phyloP scores from a whole-genome alignment of 2,113 vertebrate genomes.

The Pseudopodoces humilis region DNA sequence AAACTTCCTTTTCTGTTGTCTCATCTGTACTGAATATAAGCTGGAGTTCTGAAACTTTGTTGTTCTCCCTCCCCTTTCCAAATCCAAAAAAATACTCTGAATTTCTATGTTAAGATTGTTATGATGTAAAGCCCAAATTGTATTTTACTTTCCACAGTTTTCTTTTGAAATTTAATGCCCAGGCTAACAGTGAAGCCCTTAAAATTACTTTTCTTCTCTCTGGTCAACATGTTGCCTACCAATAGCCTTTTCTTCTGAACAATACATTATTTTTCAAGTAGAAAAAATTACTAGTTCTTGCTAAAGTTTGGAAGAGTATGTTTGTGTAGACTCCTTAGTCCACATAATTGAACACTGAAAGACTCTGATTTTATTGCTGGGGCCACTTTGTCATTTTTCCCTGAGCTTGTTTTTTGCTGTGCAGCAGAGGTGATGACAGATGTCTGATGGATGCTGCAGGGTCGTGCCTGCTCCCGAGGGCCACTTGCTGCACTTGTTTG shows the following conservation, averaged over 20 bases:
- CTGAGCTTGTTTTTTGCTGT: neutral
- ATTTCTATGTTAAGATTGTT: neutral
- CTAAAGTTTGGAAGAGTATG: neutral
- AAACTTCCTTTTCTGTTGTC: neutral
- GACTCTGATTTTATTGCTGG: neutral
- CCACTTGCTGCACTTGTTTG: neutral
- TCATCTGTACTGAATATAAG: neutral
- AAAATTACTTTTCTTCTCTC: neutral
- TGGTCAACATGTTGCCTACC: neutral
- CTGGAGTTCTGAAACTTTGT: neutral
- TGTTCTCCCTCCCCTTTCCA: neutral
- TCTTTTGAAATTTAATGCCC: neutral
- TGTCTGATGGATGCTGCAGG: neutral
- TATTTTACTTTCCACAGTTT: neutral
- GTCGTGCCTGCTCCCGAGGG: neutral
- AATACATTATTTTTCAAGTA: neutral
- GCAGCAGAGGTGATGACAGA: neutral
- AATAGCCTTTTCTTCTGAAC: neutral
- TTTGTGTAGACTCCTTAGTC: neutral
- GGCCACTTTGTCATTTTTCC: neutral
- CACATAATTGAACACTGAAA: neutral
- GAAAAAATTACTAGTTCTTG: neutral
- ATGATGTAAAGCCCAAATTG: neutral
- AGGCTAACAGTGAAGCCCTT: neutral
- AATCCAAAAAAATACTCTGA: neutral